Percentiles rank a stretch among this genome's conserved stretches.
Conservation (phyloP, 2,888 invertebrate genomes). For the Marronus borbonicus region DNA sequence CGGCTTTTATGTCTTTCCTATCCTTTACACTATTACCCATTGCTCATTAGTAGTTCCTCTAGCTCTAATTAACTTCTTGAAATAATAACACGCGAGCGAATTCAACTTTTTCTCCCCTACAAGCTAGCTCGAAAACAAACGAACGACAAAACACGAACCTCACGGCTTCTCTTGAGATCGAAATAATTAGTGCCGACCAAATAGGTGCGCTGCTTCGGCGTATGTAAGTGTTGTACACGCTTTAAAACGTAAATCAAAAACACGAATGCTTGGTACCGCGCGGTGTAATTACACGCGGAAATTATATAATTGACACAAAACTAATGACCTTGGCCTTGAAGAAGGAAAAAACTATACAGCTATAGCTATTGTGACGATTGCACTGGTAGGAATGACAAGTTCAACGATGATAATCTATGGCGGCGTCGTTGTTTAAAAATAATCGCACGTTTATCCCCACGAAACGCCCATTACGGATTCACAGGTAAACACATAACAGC, state of each 20-base stretch:
- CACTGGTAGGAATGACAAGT: conserved; percentile 21
- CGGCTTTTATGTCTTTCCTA: no score
- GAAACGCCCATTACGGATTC: conserved; percentile 11
- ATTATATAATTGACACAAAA: conserved; percentile 37
- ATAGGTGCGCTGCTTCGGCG: not conserved
- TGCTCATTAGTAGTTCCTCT: no score
- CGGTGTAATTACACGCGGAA: conserved; percentile 24
- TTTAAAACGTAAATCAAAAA: conserved; percentile 5
- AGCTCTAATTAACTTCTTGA: no score
- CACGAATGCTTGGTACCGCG: conserved; percentile 21
- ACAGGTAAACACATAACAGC: no score
- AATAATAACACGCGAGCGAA: no score
- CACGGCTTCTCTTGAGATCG: not conserved
- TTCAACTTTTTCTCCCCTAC: no score
- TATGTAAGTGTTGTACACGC: not conserved
- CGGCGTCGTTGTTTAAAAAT: conserved; percentile 16
- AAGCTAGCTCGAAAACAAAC: no score
- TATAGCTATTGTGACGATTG: not conserved
- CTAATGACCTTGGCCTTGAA: conserved; percentile 29
- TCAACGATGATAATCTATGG: not conserved
- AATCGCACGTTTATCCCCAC: conserved; percentile 20
- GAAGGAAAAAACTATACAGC: not conserved
- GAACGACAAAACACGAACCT: no score
- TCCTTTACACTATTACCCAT: no score
- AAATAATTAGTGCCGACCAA: not conserved